Base-by-base conservation (phyloP, 1,140 invertebrate genomes). In the Sogatella furcifera region DNA sequence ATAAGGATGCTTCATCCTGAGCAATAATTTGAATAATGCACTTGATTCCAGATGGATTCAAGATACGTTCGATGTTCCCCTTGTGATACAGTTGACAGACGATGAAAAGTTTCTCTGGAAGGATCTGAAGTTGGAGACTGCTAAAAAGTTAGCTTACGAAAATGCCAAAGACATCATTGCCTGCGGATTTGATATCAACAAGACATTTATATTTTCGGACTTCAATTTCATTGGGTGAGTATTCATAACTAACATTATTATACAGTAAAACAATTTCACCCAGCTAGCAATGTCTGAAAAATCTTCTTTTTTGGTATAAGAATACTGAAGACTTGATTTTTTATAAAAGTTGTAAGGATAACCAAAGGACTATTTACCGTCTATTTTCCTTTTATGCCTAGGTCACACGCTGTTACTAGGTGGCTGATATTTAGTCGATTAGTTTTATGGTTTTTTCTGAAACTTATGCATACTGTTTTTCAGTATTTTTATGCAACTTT, bases 61-160 rank as follows among this genome's bases (percentile, higher is more conserved):
- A 78, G 96, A 99, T 67, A 86, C 90, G 0, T 99, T 99, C 73
- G 82, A 99, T 78, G 94, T 99, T 52, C 97, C 97, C 34, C 73
- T 99, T 17, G 86, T 98, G 0, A 92, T 98, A 66, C 95, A 99
- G 73, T 74, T 99, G 63, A 99, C 97, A 0, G 97, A 99, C 72
- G 97, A 99, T 77, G 97, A 99, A 73, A 99, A 99, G 72, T 92
- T 86, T 31, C 80, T 98, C 67, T 99, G 97, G 97, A 97, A 93
- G 74, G 92, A 98, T 73, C 74, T 99, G 24, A 88, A 85, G 62
- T 69, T 98, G 19, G 95, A 99, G 69, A 88, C 97, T 64, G 84
- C 90, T 0, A 83, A 90, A 43, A 84, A 86, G 71, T 79, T 98
- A 70, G 86, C 92, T 0, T 79, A 83, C 61, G 88, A 92, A 71